Evolutionary conservation across 2,113 vertebrate species (phyloP).

Genomic region (Plotosus lineatus): DNA sequence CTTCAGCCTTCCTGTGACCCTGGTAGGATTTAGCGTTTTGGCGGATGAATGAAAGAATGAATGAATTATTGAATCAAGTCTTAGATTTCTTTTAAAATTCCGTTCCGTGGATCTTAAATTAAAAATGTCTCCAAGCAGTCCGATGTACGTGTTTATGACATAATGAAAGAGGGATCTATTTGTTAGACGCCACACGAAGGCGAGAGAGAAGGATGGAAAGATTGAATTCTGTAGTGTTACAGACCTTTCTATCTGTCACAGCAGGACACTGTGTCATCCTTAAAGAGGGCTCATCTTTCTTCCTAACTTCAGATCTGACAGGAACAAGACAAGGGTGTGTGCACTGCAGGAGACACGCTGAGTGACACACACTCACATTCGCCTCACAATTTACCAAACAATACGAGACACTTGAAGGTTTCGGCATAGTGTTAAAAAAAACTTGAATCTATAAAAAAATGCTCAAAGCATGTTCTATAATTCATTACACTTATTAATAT

Average conservation of each 20-base stretch:
- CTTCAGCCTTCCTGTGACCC: no score
- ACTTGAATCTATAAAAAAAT: neutral
- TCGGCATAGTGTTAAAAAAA: conserved; percentile 14
- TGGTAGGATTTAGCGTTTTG: no score
- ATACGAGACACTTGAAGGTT: conserved; percentile 17
- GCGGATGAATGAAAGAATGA: no score
- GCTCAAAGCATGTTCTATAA: neutral
- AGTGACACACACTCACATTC: conserved; percentile 27
- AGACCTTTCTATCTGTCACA: conserved; percentile 71
- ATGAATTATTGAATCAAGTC: no score
- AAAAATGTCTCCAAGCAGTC: neutral
- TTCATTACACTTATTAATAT: neutral
- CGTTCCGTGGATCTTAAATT: no score
- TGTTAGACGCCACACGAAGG: conserved; percentile 50
- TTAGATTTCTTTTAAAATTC: no score
- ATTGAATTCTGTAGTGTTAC: conserved; percentile 66
- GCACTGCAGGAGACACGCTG: conserved; percentile 52
- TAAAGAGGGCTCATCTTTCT: conserved; percentile 69
- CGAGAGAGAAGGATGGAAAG: conserved; percentile 55
- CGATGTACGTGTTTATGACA: neutral
- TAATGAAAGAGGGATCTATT: conserved; percentile 31
- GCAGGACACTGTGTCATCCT: conserved; percentile 63
- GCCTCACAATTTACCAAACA: neutral
- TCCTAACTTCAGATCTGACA: conserved; percentile 68
- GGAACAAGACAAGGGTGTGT: conserved; percentile 71